Evolutionary conservation across 2,113 vertebrate genomes (phyloP).

Genomic region (Guaruba guarouba): DNA sequence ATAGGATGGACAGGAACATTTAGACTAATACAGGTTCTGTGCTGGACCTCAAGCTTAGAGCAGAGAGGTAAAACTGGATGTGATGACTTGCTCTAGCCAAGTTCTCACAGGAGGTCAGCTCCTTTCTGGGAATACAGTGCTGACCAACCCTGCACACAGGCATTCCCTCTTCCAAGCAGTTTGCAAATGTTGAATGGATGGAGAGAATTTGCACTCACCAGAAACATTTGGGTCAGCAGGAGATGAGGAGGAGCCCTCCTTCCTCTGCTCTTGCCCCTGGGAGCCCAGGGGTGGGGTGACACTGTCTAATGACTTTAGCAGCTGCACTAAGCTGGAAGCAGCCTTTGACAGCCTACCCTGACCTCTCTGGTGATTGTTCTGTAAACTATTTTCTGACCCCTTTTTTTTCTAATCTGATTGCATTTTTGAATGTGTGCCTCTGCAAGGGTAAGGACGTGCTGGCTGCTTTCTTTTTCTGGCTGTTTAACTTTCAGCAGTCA

Average conservation of each 20-base stretch:
- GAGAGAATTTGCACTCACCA: background rate
- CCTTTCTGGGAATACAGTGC: slow-evolving; percentile 3
- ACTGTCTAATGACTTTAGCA: slow-evolving; percentile 35
- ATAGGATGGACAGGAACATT: background rate
- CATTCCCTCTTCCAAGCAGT: background rate
- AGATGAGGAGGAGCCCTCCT: slow-evolving; percentile 24
- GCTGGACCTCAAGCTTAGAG: background rate
- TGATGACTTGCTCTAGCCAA: background rate
- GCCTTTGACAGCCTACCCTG: background rate
- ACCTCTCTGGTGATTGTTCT: slow-evolving; percentile 4
- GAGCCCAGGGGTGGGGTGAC: slow-evolving; percentile 29
- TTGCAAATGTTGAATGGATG: slow-evolving; percentile 1
- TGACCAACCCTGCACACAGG: background rate
- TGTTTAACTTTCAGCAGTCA: background rate
- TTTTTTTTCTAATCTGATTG: background rate
- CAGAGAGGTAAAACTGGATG: background rate
- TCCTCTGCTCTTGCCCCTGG: background rate
- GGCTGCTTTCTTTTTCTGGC: background rate
- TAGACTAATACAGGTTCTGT: background rate
- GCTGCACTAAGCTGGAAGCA: slow-evolving; percentile 25
- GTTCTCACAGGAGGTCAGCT: background rate
- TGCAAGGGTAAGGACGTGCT: background rate
- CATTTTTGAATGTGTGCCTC: background rate
- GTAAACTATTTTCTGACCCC: background rate
- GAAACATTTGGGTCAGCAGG: background rate